Base-by-base conservation (phyloP, 2,797 vertebrate species). In the Lerista edwardsae region DNA sequence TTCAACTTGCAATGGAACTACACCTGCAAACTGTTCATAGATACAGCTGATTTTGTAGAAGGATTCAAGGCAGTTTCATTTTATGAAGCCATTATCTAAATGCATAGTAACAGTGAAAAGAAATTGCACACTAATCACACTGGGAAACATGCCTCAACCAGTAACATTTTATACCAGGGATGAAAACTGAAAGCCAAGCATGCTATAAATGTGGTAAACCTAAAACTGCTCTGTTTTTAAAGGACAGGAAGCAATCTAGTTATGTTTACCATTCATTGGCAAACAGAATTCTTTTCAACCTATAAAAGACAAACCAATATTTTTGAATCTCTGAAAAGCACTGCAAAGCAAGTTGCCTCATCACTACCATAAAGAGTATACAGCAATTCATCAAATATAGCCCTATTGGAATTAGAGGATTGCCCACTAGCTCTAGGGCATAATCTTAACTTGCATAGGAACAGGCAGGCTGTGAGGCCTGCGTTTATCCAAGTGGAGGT, bases 281-380 rank as follows among this genome's bases (percentile, higher is more conserved):
- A 87, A 90, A 82, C 31, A 80, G 67, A 91, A 80, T 36, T 89
- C 75, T 76, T 83, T 89, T 88, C 73, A 87, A 85, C n/a, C 34
- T 87, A 12, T 62, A 84, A 21, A n/a, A 5, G 11, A 57, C 67
- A 19, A 85, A 85, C 78, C 55, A 29, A 62, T 36, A 88, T 64
- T 75, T 62, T 69, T 44, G 44, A 89, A 31, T 80, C 82, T 36
- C 84, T 82, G 36, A 87, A 80, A 76, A 47, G 17, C 67, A 61
- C 83, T 36, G 41, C 80, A 51, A 75, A 78, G 34, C 75, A 11
- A 25, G 31, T 69, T 86, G 85, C 79, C 86, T 90, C 81, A 80
- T 76, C 59, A 76, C 74, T 83, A 90, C 80, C 4, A n/a, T 36
- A 78, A 69, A 67, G 19, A n/a, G 83, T 41, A 75, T 51, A n/a